Base-by-base conservation (phyloP, 2,797 vertebrate species). In the Sebastes cheni region DNA sequence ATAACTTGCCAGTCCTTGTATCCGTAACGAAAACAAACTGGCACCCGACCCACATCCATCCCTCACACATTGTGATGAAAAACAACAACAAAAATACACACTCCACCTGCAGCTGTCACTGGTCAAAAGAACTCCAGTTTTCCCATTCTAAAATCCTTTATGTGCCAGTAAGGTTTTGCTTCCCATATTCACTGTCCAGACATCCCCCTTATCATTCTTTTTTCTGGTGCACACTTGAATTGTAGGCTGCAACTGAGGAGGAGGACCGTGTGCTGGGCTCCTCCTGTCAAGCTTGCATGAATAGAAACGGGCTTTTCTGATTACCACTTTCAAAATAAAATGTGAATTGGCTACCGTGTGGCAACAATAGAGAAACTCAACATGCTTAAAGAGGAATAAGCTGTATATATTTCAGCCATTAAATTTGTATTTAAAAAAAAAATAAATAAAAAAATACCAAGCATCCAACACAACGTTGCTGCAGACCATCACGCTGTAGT, bases 11-110 rank as follows among this genome's bases (percentile, higher is more conserved):
- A 75, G 85, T 93, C 84, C 87, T 90, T 64, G 89, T 90, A 91
- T 94, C 92, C 91, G 27, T 86, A 79, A 79, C 11, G 50, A 90
- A 87, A 87, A 91, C 64, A 79, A 84, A 90, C 64, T 91, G 89
- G 83, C 87, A 91, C 90, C 89, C 79, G 80, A 93, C 87, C 92
- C 90, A 83, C 89, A 93, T 92, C 88, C 92, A 92, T 88, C 75
- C 84, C 86, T 93, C 91, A 86, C 85, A 92, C 95, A 93, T 93
- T 86, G 86, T 89, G 90, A 70, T 80, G 82, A 77, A 72, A 62
- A 67, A 67, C 78, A 80, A 70, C 6, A 85, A 67, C 80, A 81
- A 67, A 84, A 64, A 77, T 74, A 75, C 62, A 80, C 64, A 74
- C 81, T 91, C 83, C 88, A 69, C 77, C 77, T 78, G 79, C 46